These are phyloP conservation scores for Sweltsa coloradensis DNA, from an alignment of 1,140 invertebrate genomes.

Conservation along the genomic window DNA sequence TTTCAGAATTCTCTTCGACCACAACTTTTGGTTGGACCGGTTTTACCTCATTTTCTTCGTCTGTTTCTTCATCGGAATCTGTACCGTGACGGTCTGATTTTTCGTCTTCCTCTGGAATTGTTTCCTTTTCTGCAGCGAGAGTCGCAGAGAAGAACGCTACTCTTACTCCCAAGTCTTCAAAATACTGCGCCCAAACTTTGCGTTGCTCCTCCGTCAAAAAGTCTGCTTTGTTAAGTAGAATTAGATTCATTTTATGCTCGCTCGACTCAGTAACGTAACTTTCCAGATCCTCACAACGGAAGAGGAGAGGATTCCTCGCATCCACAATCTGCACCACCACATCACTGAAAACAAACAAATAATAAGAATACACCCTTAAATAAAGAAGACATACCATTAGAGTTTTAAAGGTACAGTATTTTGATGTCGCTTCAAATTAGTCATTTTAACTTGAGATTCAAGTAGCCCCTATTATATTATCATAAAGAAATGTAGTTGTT, in stretches of 20 bases:
- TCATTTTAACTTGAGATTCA: too few species aligned
- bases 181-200: constrained; percentile 78
- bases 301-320: constrained; percentile 90
- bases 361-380: too few species aligned
- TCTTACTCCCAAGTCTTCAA: constrained; percentile 48
- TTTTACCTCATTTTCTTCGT: constrained; percentile 12
- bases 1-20: constrained; percentile 16
- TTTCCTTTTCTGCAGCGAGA: constrained; percentile 21
- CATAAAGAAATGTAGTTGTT: too few species aligned
- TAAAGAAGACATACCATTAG: too few species aligned
- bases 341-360: constrained; percentile 49
- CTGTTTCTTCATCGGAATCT: constrained; percentile 20
- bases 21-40: too few species aligned
- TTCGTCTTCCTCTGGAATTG: constrained; percentile 30
- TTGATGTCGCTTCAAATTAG: too few species aligned
- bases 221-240: constrained; percentile 97
- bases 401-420: too few species aligned
- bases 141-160: constrained; percentile 79
- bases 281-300: constrained; percentile 89
- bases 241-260: constrained; percentile 60
- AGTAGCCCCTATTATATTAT: too few species aligned
- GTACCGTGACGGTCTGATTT: constrained; percentile 28
- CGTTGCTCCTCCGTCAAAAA: constrained; percentile 73
- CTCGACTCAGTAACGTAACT: constrained; percentile 81
- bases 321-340: constrained; percentile 93